Conservation (phyloP, 2,888 invertebrate genomes). For the Leuctra nigra region DNA sequence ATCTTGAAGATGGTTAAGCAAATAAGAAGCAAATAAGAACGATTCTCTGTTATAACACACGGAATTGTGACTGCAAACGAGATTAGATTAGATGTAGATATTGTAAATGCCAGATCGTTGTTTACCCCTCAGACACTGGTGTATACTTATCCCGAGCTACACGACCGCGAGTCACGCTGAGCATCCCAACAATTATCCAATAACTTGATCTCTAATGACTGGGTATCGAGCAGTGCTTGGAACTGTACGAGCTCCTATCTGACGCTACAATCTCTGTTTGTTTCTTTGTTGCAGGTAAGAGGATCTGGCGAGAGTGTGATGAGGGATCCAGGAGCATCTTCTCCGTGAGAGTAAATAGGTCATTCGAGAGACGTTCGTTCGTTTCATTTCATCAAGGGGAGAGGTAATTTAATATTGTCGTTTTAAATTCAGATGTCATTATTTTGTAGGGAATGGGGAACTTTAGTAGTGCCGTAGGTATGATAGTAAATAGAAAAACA, state of each 20-base stretch:
- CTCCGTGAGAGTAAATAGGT: not conserved
- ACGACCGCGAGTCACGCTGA: constrained; percentile 9
- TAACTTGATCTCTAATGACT: constrained; percentile 4
- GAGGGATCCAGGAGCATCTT: not conserved
- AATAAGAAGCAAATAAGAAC: no score
- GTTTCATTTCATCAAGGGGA: no score
- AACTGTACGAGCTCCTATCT: not conserved
- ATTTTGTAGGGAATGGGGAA: no score
- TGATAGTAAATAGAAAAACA: no score
- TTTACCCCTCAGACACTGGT: not conserved
- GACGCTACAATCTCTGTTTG: not conserved
- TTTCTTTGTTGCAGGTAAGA: constrained; percentile 13
- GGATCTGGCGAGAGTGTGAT: not conserved
- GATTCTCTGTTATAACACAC: no score
- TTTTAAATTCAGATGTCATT: no score
- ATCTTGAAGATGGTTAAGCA: no score
- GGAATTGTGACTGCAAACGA: no score
- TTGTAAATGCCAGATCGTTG: no score
- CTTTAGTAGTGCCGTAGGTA: no score
- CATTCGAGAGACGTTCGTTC: not conserved
- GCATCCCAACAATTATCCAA: constrained; percentile 13
- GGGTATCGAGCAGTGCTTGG: not conserved
- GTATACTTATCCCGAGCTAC: not conserved
- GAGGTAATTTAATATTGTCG: no score
- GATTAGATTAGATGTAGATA: no score